Conservation (phyloP, 2,113 vertebrate genomes). For the Stegostoma tigrinum region DNA sequence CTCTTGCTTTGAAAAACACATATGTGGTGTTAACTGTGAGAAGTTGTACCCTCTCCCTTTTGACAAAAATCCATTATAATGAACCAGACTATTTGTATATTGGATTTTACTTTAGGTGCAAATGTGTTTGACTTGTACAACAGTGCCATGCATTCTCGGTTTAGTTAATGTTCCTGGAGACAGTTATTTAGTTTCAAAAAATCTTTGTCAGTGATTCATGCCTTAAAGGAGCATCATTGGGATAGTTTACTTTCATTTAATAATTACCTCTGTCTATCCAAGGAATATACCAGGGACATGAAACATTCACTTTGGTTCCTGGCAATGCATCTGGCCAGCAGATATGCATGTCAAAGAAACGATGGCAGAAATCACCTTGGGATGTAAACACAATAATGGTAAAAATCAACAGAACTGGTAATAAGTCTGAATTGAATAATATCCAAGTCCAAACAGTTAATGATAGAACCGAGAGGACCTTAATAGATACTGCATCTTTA, state of each 20-base stretch:
- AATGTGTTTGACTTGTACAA: not conserved
- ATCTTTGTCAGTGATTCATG: not conserved
- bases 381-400: not conserved
- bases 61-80: not conserved
- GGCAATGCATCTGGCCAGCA: slow-evolving; percentile 78
- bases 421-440: not conserved
- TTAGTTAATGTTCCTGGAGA: not conserved
- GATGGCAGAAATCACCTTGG: slow-evolving; percentile 69
- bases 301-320: slow-evolving; percentile 62
- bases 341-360: slow-evolving; percentile 79
- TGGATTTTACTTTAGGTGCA: too few species aligned
- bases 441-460: not conserved
- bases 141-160: not conserved
- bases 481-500: not conserved
- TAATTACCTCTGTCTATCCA: slow-evolving; percentile 76
- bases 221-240: not conserved
- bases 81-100: not conserved
- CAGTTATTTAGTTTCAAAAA: not conserved
- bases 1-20: not conserved
- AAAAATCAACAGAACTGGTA: not conserved
- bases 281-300: slow-evolving; percentile 81
- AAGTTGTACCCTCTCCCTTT: not conserved
- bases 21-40: not conserved
- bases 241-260: not conserved
- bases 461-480: not conserved